Evolutionary conservation across 2,888 invertebrate genomes (phyloP).

Genomic region (Empis livida): DNA sequence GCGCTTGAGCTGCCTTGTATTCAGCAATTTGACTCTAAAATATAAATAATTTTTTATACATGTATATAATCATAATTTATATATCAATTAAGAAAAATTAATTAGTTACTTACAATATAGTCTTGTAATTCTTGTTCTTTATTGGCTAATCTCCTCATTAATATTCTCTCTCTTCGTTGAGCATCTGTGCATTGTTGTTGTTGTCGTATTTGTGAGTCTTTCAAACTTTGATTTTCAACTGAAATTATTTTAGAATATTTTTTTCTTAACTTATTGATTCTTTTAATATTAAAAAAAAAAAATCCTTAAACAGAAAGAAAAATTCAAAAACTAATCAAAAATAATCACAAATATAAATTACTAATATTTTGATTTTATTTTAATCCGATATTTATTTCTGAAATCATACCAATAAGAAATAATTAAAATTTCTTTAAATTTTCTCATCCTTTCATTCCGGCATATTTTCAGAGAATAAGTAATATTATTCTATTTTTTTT

Average conservation of each 20-base stretch:
- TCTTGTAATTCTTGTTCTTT: conserved; percentile 97
- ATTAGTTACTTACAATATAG: conserved; percentile 62
- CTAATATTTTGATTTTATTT: conserved; percentile 9
- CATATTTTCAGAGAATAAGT: neutral
- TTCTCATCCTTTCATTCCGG: neutral
- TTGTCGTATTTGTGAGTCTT: conserved; percentile 64
- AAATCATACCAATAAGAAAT: conserved; percentile 16
- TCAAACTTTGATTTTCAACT: conserved; percentile 33
- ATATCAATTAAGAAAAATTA: neutral
- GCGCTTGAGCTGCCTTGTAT: conserved; percentile 78
- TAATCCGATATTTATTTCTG: conserved; percentile 3
- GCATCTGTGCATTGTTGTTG: conserved; percentile 74
- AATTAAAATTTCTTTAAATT: neutral
- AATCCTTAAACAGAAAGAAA: conserved; percentile 4
- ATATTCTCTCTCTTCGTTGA: conserved; percentile 80
- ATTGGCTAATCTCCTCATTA: conserved; percentile 80
- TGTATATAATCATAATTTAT: neutral
- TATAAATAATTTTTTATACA: neutral
- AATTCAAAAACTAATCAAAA: conserved; percentile 18
- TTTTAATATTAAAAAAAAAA: conserved; percentile 16
- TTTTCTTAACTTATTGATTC: conserved; percentile 10
- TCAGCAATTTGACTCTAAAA: conserved; percentile 82
- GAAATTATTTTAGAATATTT: conserved; percentile 24
- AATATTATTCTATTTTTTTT: neutral
- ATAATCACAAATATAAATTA: neutral